phyloP scores from a whole-genome alignment of 2,888 invertebrate species.

The Epirrhoe tristata region DNA sequence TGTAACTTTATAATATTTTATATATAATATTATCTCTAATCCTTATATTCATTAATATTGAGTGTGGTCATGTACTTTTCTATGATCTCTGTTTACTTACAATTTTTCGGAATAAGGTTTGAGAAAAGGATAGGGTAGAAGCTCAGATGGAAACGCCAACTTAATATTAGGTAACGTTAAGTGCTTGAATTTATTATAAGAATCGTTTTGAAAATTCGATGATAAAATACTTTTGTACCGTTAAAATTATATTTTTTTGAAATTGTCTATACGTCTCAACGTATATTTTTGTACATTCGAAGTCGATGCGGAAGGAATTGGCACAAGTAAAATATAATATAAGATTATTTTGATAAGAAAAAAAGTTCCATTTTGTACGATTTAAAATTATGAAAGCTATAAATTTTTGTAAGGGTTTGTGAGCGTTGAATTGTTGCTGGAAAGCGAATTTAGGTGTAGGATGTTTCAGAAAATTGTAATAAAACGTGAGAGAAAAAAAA shows the following conservation, averaged over 20 bases:
- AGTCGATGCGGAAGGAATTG: conserved; percentile 82
- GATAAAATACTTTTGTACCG: conserved; percentile 66
- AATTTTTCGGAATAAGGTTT: conserved; percentile 79
- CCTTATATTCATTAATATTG: conserved; percentile 62
- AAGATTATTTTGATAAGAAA: conserved; percentile 69
- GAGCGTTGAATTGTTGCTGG: conserved; percentile 83
- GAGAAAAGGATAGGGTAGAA: conserved; percentile 55
- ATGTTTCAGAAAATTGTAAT: conserved; percentile 85
- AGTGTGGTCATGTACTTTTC: conserved; percentile 76
- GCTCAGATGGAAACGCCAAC: conserved; percentile 81
- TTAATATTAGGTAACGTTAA: conserved; percentile 74
- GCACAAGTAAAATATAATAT: conserved; percentile 63
- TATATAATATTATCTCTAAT: conserved; percentile 59
- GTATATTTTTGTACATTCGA: conserved; percentile 82
- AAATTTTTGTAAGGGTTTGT: conserved; percentile 75
- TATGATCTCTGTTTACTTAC: conserved; percentile 82
- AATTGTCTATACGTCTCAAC: conserved; percentile 69
- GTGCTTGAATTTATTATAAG: conserved; percentile 76
- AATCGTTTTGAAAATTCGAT: conserved; percentile 69
- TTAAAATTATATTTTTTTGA: conserved; percentile 72
- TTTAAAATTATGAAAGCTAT: conserved; percentile 69
- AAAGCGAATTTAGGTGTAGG: conserved; percentile 73
- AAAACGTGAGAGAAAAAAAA: conserved; percentile 75
- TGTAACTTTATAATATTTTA: conserved; percentile 59
- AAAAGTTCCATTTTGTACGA: conserved; percentile 77